phyloP scores from a whole-genome alignment of 2,113 vertebrate species.

The Myiozetetes cayanensis region DNA sequence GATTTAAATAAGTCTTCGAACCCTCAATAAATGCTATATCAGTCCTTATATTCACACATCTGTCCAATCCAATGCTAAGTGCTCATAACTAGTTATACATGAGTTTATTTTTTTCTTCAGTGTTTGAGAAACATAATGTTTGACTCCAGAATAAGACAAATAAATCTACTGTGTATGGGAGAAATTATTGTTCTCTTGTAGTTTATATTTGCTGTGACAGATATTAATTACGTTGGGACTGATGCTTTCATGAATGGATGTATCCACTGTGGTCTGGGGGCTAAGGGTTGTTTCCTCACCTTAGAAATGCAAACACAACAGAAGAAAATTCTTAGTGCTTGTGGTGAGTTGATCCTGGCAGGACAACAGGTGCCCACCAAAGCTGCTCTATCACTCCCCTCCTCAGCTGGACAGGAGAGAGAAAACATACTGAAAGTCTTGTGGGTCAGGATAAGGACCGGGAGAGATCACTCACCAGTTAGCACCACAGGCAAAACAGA shows the following conservation, averaged over 20 bases:
- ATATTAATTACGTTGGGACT: not conserved
- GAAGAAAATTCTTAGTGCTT: not conserved
- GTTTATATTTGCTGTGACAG: not conserved
- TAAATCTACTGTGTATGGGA: not conserved
- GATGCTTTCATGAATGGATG: not conserved
- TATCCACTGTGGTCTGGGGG: not conserved
- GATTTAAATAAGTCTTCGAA: not conserved
- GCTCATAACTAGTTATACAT: not conserved
- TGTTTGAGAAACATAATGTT: not conserved
- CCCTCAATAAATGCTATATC: not conserved
- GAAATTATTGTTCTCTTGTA: not conserved
- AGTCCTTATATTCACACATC: not conserved
- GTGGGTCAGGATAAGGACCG: fast-evolving
- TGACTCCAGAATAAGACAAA: not conserved
- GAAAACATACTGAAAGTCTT: not conserved
- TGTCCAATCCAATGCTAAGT: not conserved
- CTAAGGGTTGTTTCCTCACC: not conserved
- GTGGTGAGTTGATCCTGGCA: not conserved
- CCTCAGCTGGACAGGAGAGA: not conserved
- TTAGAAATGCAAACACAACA: not conserved
- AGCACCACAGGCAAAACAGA: not conserved
- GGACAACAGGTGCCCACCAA: not conserved
- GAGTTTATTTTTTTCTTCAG: not conserved
- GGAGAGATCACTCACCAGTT: not conserved
- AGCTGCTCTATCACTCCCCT: not conserved